A percentile compares a stretch with the other conserved stretches of the same genome.
phyloP scores from a whole-genome alignment of 2,797 vertebrate species.

The Microctenopoma stevenorrisi region DNA sequence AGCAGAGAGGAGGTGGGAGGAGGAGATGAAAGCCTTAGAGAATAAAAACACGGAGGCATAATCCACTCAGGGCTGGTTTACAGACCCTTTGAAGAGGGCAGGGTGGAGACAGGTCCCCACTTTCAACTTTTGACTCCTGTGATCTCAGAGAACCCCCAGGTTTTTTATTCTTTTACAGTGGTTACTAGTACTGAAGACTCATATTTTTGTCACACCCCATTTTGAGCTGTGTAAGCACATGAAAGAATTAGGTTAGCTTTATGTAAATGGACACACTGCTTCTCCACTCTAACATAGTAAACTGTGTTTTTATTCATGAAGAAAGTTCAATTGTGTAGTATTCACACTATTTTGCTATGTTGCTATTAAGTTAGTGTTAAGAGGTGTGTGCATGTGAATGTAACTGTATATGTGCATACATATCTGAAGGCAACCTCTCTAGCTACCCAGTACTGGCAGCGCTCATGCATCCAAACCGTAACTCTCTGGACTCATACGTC shows the following conservation, averaged over 20 bases:
- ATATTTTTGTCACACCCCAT: not conserved
- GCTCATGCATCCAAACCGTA: no score
- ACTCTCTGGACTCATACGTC: no score
- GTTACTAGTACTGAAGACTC: not conserved
- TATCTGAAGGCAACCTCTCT: no score
- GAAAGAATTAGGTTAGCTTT: not conserved
- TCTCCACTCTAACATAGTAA: no score
- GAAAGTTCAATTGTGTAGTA: no score
- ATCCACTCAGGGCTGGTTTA: slow-evolving; percentile 60
- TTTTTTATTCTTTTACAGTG: not conserved
- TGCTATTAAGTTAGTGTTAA: no score
- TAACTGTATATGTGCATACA: no score
- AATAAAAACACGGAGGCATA: slow-evolving; percentile 63
- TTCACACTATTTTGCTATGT: no score
- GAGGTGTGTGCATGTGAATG: no score
- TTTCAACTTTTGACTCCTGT: slow-evolving; percentile 58
- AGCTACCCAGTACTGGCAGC: no score
- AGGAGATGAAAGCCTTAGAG: slow-evolving; percentile 63
- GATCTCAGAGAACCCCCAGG: not conserved
- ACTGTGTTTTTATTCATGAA: no score
- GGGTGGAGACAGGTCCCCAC: not conserved
- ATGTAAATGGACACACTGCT: not conserved
- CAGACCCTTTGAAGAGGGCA: slow-evolving; percentile 13
- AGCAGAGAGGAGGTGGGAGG: slow-evolving; percentile 34
- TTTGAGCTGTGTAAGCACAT: not conserved